These are phyloP conservation scores for Apis florea DNA, from an alignment of 1,140 invertebrate species.

Conservation along the genomic window DNA sequence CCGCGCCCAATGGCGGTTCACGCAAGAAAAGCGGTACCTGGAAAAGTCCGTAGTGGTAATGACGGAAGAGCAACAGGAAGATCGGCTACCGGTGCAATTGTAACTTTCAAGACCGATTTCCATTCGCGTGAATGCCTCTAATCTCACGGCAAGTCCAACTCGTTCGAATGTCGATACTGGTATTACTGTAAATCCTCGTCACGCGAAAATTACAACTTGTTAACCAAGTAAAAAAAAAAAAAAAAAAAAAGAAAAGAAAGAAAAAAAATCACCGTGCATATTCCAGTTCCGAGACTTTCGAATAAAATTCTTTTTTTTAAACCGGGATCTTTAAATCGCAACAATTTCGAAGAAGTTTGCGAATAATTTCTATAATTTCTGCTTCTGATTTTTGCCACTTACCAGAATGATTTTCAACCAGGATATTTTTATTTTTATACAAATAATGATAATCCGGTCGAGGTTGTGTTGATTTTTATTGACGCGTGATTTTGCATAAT, in stretches of 20 bases:
- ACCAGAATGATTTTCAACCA: neutral
- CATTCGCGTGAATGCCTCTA: slow-evolving; percentile 3
- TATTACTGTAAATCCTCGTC: slow-evolving; percentile 10
- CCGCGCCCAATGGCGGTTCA: neutral
- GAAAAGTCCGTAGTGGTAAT: slow-evolving; percentile 6
- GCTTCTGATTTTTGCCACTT: too few relatives aligned
- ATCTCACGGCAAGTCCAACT: neutral
- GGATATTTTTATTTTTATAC: too few relatives aligned
- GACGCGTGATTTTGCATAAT: too few relatives aligned
- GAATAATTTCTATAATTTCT: too few relatives aligned
- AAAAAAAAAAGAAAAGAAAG: too few relatives aligned
- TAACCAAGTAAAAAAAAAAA: neutral
- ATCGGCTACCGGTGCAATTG: slow-evolving; percentile 15
- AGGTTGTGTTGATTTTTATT: too few relatives aligned
- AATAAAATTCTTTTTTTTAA: neutral
- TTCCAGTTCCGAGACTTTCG: neutral
- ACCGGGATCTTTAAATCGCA: too few relatives aligned
- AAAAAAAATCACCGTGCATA: too few relatives aligned
- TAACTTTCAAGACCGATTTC: slow-evolving; percentile 19
- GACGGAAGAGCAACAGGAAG: slow-evolving; percentile 2
- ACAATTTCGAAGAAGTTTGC: too few relatives aligned
- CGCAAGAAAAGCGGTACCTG: slow-evolving; percentile 2
- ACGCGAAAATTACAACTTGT: neutral
- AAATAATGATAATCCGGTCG: too few relatives aligned
- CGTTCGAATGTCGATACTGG: neutral